phyloP scores from a whole-genome alignment of 2,113 vertebrate species.

The Raphicerus campestris region DNA sequence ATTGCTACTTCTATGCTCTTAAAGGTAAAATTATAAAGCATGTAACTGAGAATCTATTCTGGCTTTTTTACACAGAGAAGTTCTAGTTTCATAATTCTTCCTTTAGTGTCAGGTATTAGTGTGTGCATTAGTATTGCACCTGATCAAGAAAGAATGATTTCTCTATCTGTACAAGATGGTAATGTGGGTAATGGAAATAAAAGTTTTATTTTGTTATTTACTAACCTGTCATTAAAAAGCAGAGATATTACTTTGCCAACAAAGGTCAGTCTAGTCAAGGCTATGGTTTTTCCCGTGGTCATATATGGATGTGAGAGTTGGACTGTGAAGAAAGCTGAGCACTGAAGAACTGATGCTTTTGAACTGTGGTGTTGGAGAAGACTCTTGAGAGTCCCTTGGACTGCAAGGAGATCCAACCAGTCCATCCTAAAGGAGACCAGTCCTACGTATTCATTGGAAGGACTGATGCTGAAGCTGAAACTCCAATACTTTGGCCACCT shows the following conservation, averaged over 20 bases:
- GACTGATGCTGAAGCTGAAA: too few species aligned
- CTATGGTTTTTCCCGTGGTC: too few species aligned
- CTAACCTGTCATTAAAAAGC: not conserved
- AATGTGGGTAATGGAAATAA: constrained; percentile 13
- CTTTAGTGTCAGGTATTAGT: not conserved
- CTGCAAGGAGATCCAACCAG: too few species aligned
- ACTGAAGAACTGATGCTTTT: rapidly evolving
- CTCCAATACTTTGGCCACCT: too few species aligned
- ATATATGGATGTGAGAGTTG: too few species aligned
- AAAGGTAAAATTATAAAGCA: constrained; percentile 36
- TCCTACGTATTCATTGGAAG: too few species aligned
- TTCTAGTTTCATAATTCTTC: constrained; percentile 24
- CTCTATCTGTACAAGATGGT: not conserved
- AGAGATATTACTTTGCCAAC: too few species aligned
- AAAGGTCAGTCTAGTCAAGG: too few species aligned
- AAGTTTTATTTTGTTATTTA: constrained; percentile 1
- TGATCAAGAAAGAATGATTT: constrained; percentile 7
- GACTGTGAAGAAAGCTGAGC: too few species aligned
- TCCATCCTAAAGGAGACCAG: too few species aligned
- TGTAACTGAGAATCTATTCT: not conserved
- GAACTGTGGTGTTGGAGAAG: too few species aligned
- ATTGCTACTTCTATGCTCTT: not conserved
- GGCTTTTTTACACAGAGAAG: not conserved
- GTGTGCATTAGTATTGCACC: not conserved
- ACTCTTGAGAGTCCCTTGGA: too few species aligned